Percentiles rank a stretch among this genome's conserved stretches.
phyloP scores from a whole-genome alignment of 2,113 vertebrate species.

The Jacana jacana region DNA sequence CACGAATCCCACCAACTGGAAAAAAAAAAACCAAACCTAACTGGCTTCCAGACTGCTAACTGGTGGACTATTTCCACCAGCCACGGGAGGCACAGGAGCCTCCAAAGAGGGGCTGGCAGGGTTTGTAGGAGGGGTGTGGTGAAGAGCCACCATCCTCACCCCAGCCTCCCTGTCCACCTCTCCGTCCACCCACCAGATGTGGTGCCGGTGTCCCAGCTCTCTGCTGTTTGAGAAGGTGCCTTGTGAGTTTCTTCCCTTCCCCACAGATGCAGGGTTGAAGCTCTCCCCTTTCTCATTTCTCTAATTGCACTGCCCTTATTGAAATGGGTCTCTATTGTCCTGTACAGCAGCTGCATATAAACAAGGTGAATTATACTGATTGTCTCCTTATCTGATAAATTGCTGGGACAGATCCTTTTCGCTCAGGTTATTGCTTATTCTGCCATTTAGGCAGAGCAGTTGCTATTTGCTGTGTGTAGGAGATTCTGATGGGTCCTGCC shows the following conservation, averaged over 20 bases:
- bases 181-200: neutral
- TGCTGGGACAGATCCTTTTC: neutral
- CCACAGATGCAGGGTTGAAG: neutral
- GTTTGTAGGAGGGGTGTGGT: neutral
- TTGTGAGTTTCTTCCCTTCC: neutral
- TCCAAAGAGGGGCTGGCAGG: no score
- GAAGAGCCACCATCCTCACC: neutral
- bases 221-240: neutral
- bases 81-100: neutral
- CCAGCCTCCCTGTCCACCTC: neutral
- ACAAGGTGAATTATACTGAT: conserved; percentile 7
- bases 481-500: neutral
- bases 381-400: neutral
- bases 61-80: neutral
- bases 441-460: neutral
- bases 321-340: neutral
- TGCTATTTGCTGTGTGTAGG: neutral
- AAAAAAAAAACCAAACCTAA: neutral
- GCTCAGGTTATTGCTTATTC: neutral
- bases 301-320: neutral
- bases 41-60: conserved; percentile 15
- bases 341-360: neutral
- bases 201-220: neutral
- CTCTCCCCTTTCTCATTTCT: neutral
- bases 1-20: conserved; percentile 30